These are phyloP conservation scores for Mnemiopsis leidyi DNA, from an alignment of 37 sponge, comb jelly and placozoan genomes.

Conservation along the genomic window DNA sequence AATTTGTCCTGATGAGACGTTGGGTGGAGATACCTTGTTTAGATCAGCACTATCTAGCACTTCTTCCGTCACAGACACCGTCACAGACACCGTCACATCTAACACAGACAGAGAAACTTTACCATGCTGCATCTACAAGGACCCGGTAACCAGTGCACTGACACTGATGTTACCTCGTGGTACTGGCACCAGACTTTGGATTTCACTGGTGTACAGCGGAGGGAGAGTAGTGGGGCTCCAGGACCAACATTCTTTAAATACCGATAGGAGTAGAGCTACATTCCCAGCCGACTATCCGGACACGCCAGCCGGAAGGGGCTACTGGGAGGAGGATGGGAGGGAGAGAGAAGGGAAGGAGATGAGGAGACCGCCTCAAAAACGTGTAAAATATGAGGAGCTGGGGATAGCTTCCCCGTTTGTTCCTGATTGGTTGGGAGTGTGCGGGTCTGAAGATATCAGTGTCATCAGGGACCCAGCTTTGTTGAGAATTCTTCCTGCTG, in stretches of 20 bases:
- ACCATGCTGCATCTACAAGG: background rate
- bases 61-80: background rate
- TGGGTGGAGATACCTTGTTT: background rate
- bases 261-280: background rate
- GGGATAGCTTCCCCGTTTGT: slow-evolving; percentile 12
- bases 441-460: background rate
- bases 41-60: background rate
- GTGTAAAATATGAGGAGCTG: slow-evolving; percentile 44
- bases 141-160: background rate
- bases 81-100: background rate
- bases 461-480: background rate
- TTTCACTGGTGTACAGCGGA: slow-evolving; percentile 37
- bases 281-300: slow-evolving; percentile 57
- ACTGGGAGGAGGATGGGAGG: background rate
- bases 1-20: background rate
- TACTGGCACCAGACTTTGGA: background rate
- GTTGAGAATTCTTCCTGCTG: background rate
- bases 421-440: background rate
- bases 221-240: slow-evolving; percentile 9
- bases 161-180: background rate
- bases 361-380: slow-evolving; percentile 26
- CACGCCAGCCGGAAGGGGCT: background rate
- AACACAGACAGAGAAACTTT: background rate
- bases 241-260: slow-evolving; percentile 17
- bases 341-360: slow-evolving; percentile 24